Base-by-base conservation (phyloP, 2,797 vertebrate species). In the Brachymystax lenok region DNA sequence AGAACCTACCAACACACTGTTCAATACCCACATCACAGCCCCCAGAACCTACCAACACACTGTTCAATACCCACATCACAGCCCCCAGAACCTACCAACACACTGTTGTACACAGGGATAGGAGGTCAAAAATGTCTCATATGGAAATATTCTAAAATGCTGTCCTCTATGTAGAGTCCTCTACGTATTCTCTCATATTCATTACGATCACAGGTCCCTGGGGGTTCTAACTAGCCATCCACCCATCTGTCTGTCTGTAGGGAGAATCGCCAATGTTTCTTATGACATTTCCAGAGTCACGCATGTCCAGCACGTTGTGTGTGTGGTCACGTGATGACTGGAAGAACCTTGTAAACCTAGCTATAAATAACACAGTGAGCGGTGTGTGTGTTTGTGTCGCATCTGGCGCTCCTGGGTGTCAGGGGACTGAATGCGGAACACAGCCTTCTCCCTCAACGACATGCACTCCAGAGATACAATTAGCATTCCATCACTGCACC, bases 41-140 rank as follows among this genome's bases (percentile, higher is more conserved):
- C 8, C 40, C 35, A 40, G 40, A 40, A 1, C 35, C 35, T 40
- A 8, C 1, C 35, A 40, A 40, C 35, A 40, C 35, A 33, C 33
- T 40, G 35, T 40, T 40, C 35, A 40, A 8, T 40, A 40, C 7
- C 40, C 40, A 46, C 40, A 40, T 40, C 35, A 40, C 35, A 40
- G 7, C 35, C 35, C 8, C 8, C 35, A 40, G 35, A 10, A 10
- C 10, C 40, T 46, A 10, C 10, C 40, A 46, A 46, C 40, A 59
- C 94, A 94, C 92, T 98, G 96, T 91, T 92, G 86, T 46, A 10
- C 10, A 77, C 74, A 75, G 52, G 86, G 24, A 84, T 27, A 79
- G 73, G 87, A 40, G 81, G 28, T 0, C 10, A 13, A 46, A 46
- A 46, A 46, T 46, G 40, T 46, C 40, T 46, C 8, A 46, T 46